A percentile compares a stretch with the other conserved stretches of the same genome.
phyloP scores from a whole-genome alignment of 2,113 vertebrate genomes.

The Mixornis gularis region DNA sequence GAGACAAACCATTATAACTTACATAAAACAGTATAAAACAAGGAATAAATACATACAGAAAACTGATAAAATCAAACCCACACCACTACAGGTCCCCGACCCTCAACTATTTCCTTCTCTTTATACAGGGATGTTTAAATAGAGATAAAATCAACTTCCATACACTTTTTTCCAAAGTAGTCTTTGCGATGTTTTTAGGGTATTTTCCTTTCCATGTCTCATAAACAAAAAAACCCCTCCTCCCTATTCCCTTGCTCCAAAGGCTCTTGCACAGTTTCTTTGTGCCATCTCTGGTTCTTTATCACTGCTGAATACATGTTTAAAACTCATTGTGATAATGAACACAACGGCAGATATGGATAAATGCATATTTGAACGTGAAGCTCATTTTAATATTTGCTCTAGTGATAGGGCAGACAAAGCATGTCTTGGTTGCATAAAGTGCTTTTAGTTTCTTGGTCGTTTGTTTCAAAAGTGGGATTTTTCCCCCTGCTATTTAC shows the following conservation, averaged over 20 bases:
- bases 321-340: background rate
- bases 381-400: background rate
- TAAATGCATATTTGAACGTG: background rate
- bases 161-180: background rate
- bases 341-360: accelerated
- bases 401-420: background rate
- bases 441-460: accelerated
- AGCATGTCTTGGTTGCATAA: background rate
- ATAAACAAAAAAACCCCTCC: background rate
- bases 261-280: background rate
- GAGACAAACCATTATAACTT: too few species aligned
- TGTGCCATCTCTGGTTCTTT: background rate
- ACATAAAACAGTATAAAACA: too few species aligned
- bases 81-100: accelerated
- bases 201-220: background rate
- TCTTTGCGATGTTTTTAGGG: accelerated
- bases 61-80: too few species aligned
- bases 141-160: background rate
- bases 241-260: accelerated
- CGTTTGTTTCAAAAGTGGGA: background rate
- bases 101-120: background rate
- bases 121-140: accelerated
- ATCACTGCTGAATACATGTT: background rate
- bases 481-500: background rate
- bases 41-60: too few species aligned